A percentile compares a stretch with the other conserved stretches of the same genome.
These are phyloP conservation scores for Nothoprocta perdicaria DNA, from an alignment of 2,113 vertebrate genomes.

Conservation along the genomic window DNA sequence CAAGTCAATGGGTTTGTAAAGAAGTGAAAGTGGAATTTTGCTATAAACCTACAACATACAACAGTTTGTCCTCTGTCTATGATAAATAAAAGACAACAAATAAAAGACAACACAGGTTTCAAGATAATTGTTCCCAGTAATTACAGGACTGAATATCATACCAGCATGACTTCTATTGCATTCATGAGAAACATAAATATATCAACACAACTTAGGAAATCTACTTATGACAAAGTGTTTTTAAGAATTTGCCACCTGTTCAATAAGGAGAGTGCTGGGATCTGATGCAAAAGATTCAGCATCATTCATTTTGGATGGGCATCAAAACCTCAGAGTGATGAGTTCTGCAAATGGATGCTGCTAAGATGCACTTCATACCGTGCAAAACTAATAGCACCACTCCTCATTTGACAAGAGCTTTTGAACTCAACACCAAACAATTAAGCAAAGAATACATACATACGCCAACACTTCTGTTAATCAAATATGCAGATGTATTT, in stretches of 20 bases:
- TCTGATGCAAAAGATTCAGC: not conserved
- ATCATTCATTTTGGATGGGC: not conserved
- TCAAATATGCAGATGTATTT: not conserved
- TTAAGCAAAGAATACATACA: not conserved
- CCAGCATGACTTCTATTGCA: not conserved
- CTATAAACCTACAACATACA: rapidly evolving
- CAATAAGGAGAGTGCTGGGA: not conserved
- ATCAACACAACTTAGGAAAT: not conserved
- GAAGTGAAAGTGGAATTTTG: not conserved
- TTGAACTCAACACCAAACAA: not conserved
- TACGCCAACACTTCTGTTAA: not conserved
- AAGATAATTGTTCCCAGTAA: not conserved
- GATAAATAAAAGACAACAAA: not conserved
- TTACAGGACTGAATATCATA: not conserved
- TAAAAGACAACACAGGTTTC: not conserved
- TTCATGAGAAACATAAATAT: not conserved
- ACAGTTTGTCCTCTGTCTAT: not conserved
- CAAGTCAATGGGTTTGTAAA: not conserved
- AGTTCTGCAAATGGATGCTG: not conserved
- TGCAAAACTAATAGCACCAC: not conserved
- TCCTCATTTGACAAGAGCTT: not conserved
- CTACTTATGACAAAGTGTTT: not conserved
- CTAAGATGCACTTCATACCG: not conserved
- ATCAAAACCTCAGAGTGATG: not conserved
- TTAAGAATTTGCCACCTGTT: not conserved